phyloP scores from a whole-genome alignment of 1,140 invertebrate genomes.

The Brachionus asplanchnoidis region DNA sequence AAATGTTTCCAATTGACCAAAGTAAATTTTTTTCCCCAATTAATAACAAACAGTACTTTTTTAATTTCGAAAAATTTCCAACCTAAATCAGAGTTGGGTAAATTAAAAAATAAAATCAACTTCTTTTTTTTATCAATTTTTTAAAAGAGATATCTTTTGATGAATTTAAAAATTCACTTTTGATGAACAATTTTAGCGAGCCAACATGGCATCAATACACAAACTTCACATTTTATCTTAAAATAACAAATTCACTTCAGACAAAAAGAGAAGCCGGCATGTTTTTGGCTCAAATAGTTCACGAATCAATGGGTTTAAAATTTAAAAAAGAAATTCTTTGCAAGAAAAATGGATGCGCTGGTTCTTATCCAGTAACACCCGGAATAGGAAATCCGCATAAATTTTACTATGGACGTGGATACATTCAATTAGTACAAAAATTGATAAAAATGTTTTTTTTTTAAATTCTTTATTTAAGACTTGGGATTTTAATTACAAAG shows the following conservation, averaged over 20 bases:
- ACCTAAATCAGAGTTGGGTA: neutral
- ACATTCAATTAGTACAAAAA: slow-evolving; percentile 7
- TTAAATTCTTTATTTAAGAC: neutral
- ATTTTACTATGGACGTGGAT: slow-evolving; percentile 28
- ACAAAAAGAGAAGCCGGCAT: slow-evolving; percentile 13
- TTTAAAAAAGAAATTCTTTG: slow-evolving; percentile 17
- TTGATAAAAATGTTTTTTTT: neutral
- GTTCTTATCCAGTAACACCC: neutral
- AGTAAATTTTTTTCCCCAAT: neutral
- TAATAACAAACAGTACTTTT: neutral
- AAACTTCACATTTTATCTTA: neutral
- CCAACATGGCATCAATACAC: neutral
- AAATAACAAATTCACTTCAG: neutral
- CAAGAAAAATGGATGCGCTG: neutral
- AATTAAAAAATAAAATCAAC: neutral
- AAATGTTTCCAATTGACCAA: neutral
- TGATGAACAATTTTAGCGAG: neutral
- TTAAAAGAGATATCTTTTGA: neutral
- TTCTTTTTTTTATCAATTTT: neutral
- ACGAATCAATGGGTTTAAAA: neutral
- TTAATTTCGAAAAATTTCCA: neutral
- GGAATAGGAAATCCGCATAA: neutral
- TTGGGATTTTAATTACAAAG: slow-evolving; percentile 20
- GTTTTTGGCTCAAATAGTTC: slow-evolving; percentile 25
- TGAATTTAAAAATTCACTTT: neutral